These are phyloP conservation scores for Erebia ligea DNA, from an alignment of 2,888 invertebrate genomes.

Conservation along the genomic window DNA sequence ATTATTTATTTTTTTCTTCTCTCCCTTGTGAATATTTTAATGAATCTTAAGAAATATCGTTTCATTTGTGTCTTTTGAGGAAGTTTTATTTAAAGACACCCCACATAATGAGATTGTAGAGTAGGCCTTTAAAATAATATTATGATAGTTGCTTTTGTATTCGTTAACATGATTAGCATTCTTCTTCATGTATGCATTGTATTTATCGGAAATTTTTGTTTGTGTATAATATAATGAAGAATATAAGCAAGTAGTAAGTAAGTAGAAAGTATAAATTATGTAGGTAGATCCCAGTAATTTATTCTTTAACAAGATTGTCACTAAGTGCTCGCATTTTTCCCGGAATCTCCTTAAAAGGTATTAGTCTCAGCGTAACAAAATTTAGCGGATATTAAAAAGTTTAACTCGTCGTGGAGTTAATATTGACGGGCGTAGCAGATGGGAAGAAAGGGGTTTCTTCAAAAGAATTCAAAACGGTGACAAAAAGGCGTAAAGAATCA, in stretches of 20 bases:
- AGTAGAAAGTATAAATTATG: background rate
- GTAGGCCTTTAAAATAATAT: background rate
- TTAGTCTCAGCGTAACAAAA: constrained; percentile 76
- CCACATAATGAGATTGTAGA: background rate
- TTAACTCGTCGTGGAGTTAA: constrained; percentile 80
- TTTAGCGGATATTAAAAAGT: constrained; percentile 84
- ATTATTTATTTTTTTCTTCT: constrained; percentile 73
- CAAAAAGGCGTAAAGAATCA: constrained; percentile 83
- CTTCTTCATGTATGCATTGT: background rate
- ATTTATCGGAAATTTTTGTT: background rate
- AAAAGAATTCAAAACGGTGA: constrained; percentile 82
- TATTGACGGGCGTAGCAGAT: constrained; percentile 84
- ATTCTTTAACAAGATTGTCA: constrained; percentile 45
- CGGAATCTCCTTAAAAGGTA: constrained; percentile 66
- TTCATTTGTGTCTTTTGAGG: constrained; percentile 49
- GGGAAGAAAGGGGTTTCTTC: constrained; percentile 77
- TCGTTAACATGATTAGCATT: background rate
- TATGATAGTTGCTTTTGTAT: background rate
- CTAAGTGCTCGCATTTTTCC: constrained; percentile 48
- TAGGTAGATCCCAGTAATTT: background rate
- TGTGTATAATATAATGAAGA: background rate
- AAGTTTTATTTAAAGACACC: constrained; percentile 33
- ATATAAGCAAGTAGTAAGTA: too few species aligned
- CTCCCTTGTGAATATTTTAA: constrained; percentile 81
- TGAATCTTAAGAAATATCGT: constrained; percentile 75